Percentiles rank a stretch among this genome's conserved stretches.
These are phyloP conservation scores for Nycticorax nycticorax DNA, from an alignment of 2,113 vertebrate genomes.

Conservation along the genomic window DNA sequence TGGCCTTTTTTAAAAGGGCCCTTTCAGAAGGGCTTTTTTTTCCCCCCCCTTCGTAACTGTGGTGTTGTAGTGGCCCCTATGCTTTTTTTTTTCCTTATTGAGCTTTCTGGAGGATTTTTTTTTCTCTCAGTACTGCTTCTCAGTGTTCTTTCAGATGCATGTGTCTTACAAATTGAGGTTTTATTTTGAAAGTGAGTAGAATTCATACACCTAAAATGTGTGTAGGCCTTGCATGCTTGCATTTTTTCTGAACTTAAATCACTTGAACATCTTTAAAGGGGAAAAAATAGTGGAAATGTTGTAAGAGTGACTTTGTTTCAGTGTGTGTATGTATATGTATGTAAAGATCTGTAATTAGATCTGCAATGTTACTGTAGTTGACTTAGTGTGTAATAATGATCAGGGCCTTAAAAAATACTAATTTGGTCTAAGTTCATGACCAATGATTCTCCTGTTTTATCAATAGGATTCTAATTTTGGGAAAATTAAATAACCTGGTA, in stretches of 20 bases:
- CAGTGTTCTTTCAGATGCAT: not conserved
- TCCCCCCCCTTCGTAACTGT: not conserved
- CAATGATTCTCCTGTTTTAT: slow-evolving; percentile 40
- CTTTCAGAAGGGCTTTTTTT: not conserved
- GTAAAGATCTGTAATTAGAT: not conserved
- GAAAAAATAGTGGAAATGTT: not conserved
- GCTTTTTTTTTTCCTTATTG: not conserved
- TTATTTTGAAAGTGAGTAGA: not conserved
- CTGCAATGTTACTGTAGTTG: not conserved
- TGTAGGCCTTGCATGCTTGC: not conserved
- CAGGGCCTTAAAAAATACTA: not conserved
- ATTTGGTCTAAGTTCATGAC: not conserved
- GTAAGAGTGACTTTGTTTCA: not conserved
- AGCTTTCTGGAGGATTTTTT: not conserved
- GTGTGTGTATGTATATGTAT: not conserved
- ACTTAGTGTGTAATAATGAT: not conserved
- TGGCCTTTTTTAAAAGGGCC: not conserved
- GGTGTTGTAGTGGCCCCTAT: not conserved
- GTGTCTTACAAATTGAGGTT: not conserved
- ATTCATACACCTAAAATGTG: not conserved
- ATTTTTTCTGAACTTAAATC: not conserved
- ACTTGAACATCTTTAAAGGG: not conserved
- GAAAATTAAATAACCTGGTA: slow-evolving; percentile 86
- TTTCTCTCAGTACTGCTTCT: not conserved
- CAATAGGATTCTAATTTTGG: slow-evolving; percentile 87